Evolutionary conservation across 1,140 invertebrate species (phyloP).

Genomic region (Brachionus plicatilis): DNA sequence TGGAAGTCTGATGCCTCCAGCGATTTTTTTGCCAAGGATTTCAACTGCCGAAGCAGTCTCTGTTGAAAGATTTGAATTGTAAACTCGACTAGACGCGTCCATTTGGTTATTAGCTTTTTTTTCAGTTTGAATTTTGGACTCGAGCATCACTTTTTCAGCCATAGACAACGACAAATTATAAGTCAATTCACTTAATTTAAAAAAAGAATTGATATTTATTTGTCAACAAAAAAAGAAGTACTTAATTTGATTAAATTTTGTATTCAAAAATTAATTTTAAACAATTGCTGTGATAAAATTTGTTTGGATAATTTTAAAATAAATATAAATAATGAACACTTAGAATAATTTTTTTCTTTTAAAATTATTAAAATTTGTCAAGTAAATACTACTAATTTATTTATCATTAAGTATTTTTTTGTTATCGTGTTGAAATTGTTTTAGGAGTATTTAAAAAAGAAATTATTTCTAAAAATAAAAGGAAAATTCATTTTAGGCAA

Average conservation of each 20-base stretch:
- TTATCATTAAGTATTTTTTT: no score
- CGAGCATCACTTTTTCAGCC: conserved; percentile 8
- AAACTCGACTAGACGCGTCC: background rate
- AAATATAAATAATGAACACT: no score
- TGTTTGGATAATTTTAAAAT: background rate
- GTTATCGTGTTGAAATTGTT: no score
- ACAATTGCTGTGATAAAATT: background rate
- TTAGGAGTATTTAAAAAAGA: no score
- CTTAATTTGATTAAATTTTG: no score
- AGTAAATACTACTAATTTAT: no score
- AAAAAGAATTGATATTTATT: background rate
- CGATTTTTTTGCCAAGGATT: background rate
- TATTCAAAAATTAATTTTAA: no score
- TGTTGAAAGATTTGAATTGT: background rate
- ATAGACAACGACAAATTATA: conserved; percentile 13
- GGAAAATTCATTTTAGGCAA: no score
- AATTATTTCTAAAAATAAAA: no score
- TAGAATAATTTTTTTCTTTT: no score
- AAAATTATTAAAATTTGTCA: no score
- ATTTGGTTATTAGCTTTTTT: background rate
- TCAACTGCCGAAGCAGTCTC: background rate
- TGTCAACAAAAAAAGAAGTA: background rate
- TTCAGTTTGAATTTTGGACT: background rate
- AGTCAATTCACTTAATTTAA: conserved; percentile 3
- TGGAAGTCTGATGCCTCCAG: background rate